Conservation (phyloP, 2,888 invertebrate species). For the Drosophila phalerata region DNA sequence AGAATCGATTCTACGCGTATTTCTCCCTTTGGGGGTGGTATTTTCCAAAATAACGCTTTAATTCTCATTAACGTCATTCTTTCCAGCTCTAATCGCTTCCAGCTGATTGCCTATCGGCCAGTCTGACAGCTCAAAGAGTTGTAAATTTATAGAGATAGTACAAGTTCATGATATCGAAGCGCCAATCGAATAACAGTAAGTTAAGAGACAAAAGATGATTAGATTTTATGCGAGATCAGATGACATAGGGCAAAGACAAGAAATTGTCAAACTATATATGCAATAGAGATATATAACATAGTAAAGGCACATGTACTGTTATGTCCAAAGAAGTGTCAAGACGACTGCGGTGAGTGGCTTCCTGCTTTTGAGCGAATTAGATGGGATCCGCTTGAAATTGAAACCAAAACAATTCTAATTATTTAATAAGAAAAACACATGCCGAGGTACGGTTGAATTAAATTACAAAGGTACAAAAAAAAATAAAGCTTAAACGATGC, state of each 20-base stretch:
- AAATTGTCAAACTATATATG: constrained; percentile 22
- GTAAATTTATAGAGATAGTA: constrained; percentile 15
- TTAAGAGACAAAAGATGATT: constrained; percentile 33
- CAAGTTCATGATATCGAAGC: constrained; percentile 7
- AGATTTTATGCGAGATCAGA: constrained; percentile 8
- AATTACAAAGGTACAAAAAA: constrained; percentile 65
- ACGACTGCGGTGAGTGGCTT: constrained; percentile 72
- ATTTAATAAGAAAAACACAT: constrained; percentile 56
- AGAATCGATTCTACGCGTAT: too few species aligned
- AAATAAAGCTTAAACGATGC: constrained; percentile 44
- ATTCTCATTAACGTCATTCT: constrained; percentile 4
- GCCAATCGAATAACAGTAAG: constrained; percentile 26
- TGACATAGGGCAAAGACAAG: constrained; percentile 25
- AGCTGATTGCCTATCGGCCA: constrained; percentile 13
- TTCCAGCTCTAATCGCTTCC: constrained; percentile 1
- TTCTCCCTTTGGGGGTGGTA: neutral
- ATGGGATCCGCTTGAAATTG: constrained; percentile 61
- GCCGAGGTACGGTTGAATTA: constrained; percentile 75
- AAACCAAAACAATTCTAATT: constrained; percentile 78
- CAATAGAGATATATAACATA: neutral
- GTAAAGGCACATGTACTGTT: constrained; percentile 58
- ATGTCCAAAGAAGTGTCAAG: constrained; percentile 40
- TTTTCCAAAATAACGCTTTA: neutral
- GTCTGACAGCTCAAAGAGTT: constrained; percentile 11
- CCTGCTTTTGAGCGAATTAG: constrained; percentile 58